Evolutionary conservation across 2,113 vertebrate species (phyloP).

Genomic region (Parus major): DNA sequence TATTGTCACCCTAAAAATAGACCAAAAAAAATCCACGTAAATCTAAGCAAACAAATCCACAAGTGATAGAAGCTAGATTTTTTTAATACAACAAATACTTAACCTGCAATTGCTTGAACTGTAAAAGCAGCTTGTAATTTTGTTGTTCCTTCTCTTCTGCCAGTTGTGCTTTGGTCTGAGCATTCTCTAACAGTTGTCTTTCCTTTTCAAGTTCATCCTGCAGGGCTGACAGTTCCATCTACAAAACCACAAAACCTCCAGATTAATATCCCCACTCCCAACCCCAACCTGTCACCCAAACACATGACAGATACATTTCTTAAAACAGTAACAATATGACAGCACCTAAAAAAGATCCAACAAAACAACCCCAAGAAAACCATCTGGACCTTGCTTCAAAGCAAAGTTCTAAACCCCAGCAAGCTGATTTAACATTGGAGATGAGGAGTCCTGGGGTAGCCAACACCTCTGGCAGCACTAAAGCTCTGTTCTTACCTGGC

Average conservation of each 20-base stretch:
- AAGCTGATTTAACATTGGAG: rapidly evolving
- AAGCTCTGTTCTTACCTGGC: conserved; percentile 66
- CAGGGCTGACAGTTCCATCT: conserved; percentile 80
- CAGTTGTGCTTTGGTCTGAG: conserved; percentile 70
- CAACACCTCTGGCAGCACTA: neutral
- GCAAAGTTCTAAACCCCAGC: neutral
- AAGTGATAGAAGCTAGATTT: neutral
- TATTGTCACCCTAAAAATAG: conserved; percentile 73
- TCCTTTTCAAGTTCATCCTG: conserved; percentile 81
- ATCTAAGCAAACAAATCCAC: neutral
- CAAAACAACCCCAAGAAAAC: neutral
- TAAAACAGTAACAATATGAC: neutral
- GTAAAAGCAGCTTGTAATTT: conserved; percentile 70
- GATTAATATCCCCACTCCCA: neutral
- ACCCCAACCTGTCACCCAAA: neutral
- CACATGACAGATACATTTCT: neutral
- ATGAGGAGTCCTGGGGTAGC: no score
- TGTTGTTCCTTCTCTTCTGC: conserved; percentile 77
- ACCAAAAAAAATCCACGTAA: neutral
- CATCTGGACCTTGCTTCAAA: neutral
- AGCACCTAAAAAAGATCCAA: neutral
- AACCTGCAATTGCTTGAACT: conserved; percentile 80
- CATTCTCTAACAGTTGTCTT: conserved; percentile 75
- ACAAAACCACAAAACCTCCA: neutral
- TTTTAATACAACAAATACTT: neutral